phyloP scores from a whole-genome alignment of 1,140 invertebrate genomes.

The Caenorhabditis latens region DNA sequence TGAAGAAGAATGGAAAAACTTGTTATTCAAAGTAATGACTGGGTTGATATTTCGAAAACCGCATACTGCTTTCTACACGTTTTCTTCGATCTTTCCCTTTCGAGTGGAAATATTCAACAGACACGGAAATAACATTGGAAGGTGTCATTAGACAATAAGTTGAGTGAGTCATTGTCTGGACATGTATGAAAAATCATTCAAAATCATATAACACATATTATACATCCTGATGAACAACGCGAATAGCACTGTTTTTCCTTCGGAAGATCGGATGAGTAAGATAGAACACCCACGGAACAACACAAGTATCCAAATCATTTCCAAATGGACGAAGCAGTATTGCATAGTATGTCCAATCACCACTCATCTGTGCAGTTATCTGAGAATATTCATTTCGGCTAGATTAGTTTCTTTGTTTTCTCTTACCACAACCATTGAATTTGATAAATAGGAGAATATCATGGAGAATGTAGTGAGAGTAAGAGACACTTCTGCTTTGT shows the following conservation, averaged over 20 bases:
- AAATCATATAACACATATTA: too few species aligned
- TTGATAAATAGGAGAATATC: slow-evolving; percentile 3
- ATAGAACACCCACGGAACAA: slow-evolving; percentile 13
- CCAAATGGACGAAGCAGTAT: slow-evolving; percentile 27
- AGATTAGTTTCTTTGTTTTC: background rate
- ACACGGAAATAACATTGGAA: too few species aligned
- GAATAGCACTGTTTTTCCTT: background rate
- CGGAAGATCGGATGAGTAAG: background rate
- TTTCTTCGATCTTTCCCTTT: too few species aligned
- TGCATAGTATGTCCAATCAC: background rate
- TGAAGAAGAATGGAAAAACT: too few species aligned
- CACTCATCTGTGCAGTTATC: background rate
- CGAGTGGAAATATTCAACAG: too few species aligned
- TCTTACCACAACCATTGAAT: background rate
- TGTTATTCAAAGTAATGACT: too few species aligned
- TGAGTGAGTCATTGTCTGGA: too few species aligned
- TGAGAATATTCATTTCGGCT: background rate
- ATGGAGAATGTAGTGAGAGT: background rate
- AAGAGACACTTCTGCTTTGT: slow-evolving; percentile 27
- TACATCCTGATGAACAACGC: background rate
- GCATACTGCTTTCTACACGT: too few species aligned
- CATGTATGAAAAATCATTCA: too few species aligned
- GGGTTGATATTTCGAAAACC: too few species aligned
- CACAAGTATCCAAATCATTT: slow-evolving; percentile 15
- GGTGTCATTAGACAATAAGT: too few species aligned